phyloP scores from a whole-genome alignment of 2,797 vertebrate genomes.

The Pseudotriccus pelzelni region DNA sequence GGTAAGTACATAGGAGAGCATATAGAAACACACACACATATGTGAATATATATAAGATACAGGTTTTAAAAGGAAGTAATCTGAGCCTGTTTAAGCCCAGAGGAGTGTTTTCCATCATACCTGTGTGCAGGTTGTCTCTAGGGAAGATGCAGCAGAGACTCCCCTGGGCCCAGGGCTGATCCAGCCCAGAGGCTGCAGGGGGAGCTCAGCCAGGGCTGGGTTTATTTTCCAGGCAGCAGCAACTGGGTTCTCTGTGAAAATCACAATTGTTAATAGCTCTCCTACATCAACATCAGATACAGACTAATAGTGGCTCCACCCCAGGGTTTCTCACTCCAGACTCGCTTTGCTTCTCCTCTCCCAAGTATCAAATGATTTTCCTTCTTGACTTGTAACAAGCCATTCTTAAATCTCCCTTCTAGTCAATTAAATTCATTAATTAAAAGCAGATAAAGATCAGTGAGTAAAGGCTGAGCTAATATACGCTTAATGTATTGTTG shows the following conservation, averaged over 20 bases:
- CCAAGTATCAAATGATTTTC: background rate
- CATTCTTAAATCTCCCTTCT: slow-evolving; percentile 5
- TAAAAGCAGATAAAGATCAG: slow-evolving; percentile 50
- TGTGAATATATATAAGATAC: accelerated
- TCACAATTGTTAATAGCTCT: background rate
- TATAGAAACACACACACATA: background rate
- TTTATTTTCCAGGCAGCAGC: background rate
- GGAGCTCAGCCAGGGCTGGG: background rate
- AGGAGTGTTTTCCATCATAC: background rate
- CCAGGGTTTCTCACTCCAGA: background rate
- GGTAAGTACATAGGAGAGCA: background rate
- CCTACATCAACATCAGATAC: background rate
- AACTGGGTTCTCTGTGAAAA: background rate
- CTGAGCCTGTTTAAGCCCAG: background rate
- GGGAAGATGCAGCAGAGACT: accelerated
- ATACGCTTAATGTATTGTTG: slow-evolving; percentile 36
- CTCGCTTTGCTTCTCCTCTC: background rate
- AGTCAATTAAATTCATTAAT: slow-evolving; percentile 59
- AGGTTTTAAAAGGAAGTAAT: background rate
- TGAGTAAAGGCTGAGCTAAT: slow-evolving; percentile 51
- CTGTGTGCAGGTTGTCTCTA: no score
- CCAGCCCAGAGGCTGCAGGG: background rate
- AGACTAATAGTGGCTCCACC: background rate
- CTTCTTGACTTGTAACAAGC: background rate
- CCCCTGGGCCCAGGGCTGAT: background rate